Percentiles rank a stretch among this genome's conserved stretches.
phyloP scores from a whole-genome alignment of 2,113 vertebrate genomes.

The Saccopteryx bilineata region DNA sequence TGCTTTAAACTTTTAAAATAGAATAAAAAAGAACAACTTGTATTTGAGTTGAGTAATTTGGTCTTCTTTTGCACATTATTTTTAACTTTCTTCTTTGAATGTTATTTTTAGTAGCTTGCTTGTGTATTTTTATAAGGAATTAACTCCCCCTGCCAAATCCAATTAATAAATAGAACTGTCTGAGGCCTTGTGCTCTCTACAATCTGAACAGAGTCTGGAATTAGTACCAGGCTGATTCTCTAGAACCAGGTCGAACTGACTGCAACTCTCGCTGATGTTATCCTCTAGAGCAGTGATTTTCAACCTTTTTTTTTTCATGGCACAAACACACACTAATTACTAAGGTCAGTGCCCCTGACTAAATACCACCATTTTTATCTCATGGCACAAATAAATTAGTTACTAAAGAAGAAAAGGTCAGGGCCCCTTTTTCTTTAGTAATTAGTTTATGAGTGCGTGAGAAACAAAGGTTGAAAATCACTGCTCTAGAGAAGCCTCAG shows the following conservation, averaged over 20 bases:
- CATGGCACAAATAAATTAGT: too few species aligned
- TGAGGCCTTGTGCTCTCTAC: neutral
- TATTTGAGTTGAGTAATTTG: conserved; percentile 37
- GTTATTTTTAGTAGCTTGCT: conserved; percentile 70
- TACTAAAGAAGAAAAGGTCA: too few species aligned
- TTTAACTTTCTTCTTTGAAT: conserved; percentile 63
- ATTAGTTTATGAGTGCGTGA: too few species aligned
- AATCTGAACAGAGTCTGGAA: conserved; percentile 35
- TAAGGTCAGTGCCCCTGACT: too few species aligned
- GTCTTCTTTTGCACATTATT: conserved; percentile 30
- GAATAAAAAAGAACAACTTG: neutral
- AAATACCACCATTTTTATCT: too few species aligned
- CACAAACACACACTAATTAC: too few species aligned
- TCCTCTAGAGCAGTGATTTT: neutral
- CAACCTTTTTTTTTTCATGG: too few species aligned
- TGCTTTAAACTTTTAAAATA: neutral
- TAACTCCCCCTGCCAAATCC: conserved; percentile 37
- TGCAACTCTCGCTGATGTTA: neutral
- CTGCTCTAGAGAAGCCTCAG: neutral
- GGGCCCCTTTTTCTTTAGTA: too few species aligned
- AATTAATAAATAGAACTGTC: conserved; percentile 65
- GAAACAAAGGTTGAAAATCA: too few species aligned
- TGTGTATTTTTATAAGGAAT: conserved; percentile 69
- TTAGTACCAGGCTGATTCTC: neutral
- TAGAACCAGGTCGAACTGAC: neutral